Percentiles rank a stretch among this genome's conserved stretches.
Evolutionary conservation across 2,113 vertebrate genomes (phyloP).

Genomic region (Menura novaehollandiae): DNA sequence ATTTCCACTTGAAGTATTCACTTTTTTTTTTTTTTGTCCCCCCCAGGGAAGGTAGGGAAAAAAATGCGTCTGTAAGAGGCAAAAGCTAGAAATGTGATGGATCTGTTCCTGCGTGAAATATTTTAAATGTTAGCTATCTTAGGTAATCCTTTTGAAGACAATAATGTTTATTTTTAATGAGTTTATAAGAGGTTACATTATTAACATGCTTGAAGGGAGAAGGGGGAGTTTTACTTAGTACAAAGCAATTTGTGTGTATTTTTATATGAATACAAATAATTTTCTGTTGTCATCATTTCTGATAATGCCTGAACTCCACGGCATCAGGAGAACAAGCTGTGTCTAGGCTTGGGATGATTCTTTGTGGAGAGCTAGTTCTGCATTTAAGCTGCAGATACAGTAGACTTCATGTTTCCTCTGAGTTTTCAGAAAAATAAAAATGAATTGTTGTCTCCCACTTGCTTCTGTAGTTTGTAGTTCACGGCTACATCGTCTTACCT

Average conservation of each 20-base stretch:
- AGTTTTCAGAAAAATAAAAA: neutral
- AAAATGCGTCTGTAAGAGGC: neutral
- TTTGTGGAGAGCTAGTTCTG: neutral
- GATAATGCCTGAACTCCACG: neutral
- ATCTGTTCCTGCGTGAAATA: neutral
- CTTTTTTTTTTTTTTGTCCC: neutral
- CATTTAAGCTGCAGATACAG: neutral
- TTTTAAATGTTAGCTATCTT: neutral
- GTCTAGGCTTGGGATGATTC: neutral
- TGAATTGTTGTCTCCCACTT: neutral
- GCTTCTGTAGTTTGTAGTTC: neutral
- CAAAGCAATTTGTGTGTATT: neutral
- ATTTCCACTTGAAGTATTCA: neutral
- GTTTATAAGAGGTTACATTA: neutral
- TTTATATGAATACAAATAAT: neutral
- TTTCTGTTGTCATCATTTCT: neutral
- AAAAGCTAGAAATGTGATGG: neutral
- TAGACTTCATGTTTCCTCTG: neutral
- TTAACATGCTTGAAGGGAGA: neutral
- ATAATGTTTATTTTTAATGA: neutral
- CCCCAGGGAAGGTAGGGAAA: neutral
- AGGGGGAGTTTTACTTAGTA: neutral
- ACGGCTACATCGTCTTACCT: neutral
- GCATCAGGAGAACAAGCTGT: neutral
- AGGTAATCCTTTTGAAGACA: neutral